Conservation (phyloP, 2,113 vertebrate species). For the Pomatorhinus ruficollis region DNA sequence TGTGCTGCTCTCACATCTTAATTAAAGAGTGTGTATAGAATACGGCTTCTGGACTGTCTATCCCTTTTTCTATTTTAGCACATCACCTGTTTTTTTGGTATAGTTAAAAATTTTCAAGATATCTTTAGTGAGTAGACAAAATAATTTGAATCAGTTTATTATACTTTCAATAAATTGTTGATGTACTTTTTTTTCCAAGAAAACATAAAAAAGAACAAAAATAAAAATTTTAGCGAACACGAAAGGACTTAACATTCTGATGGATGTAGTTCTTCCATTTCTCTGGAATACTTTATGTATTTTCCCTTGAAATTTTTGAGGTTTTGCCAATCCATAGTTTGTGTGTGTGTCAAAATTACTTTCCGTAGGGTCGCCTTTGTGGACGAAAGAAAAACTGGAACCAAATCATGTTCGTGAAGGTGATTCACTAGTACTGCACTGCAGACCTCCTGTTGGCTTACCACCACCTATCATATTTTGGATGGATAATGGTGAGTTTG, state of each 20-base stretch:
- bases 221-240: neutral
- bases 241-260: neutral
- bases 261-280: neutral
- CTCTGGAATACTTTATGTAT: neutral
- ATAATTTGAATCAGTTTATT: neutral
- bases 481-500: conserved; percentile 96
- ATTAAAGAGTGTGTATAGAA: neutral
- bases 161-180: neutral
- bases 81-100: neutral
- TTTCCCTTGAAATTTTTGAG: neutral
- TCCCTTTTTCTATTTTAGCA: neutral
- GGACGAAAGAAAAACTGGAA: conserved; percentile 93
- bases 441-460: conserved; percentile 90
- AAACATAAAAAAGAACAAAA: neutral
- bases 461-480: conserved; percentile 97
- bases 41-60: neutral
- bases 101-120: neutral
- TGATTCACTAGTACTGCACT: conserved; percentile 84
- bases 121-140: neutral
- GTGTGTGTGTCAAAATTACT: neutral
- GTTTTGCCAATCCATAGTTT: neutral
- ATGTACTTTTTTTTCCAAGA: neutral
- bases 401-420: conserved; percentile 85
- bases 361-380: conserved; percentile 89
- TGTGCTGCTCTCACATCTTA: neutral